These are phyloP conservation scores for Leptopilina boulardi DNA, from an alignment of 1,140 invertebrate species.

Conservation along the genomic window DNA sequence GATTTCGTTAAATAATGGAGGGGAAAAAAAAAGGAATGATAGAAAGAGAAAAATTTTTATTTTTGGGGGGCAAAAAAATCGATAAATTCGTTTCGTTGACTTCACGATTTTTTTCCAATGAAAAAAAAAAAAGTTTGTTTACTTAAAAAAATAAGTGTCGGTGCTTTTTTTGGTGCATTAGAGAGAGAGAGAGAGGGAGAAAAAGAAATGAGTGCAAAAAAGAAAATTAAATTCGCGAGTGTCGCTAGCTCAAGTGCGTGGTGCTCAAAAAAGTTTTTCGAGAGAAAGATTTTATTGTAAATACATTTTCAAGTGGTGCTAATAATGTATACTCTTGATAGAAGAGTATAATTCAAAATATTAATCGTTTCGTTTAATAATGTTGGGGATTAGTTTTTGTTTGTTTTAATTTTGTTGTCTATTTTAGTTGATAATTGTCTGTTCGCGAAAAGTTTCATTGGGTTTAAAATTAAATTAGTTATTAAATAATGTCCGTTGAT, in stretches of 20 bases:
- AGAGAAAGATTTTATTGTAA: conserved; percentile 5
- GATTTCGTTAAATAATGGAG: no score
- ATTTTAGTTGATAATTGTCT: no score
- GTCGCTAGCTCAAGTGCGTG: conserved; percentile 53
- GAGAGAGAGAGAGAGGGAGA: no score
- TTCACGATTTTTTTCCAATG: background rate
- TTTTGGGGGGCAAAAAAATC: conserved; percentile 1
- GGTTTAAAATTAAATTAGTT: no score
- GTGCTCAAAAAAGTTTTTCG: conserved; percentile 46
- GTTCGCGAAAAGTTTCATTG: no score
- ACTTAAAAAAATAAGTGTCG: conserved; percentile 46
- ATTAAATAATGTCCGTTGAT: no score
- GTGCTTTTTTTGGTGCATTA: conserved; percentile 32
- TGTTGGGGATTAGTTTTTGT: background rate
- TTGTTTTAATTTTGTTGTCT: background rate
- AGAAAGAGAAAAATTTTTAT: conserved; percentile 38
- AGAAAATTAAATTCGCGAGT: conserved; percentile 46
- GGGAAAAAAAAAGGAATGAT: conserved; percentile 38
- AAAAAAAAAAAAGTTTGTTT: background rate
- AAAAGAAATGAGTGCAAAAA: conserved; percentile 9
- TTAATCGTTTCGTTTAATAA: no score
- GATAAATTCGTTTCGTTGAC: conserved; percentile 32
- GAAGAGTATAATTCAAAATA: background rate
- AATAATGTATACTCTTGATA: background rate
- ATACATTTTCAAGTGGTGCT: conserved; percentile 8